Percentiles rank a stretch among this genome's conserved stretches.
phyloP scores from a whole-genome alignment of 2,113 vertebrate genomes.

The Zosterops hypoxanthus region DNA sequence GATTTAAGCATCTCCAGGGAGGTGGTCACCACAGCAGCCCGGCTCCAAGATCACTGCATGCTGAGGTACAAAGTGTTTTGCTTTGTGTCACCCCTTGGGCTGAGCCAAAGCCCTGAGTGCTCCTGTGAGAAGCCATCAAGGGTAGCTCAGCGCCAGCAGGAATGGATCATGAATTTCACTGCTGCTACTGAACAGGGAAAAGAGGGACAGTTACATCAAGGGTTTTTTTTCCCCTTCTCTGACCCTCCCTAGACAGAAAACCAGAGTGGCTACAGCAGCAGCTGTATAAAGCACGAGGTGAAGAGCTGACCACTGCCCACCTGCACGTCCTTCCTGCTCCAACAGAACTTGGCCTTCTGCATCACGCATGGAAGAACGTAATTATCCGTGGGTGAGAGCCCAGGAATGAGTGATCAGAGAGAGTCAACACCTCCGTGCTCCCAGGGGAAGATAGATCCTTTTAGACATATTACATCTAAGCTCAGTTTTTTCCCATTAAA shows the following conservation, averaged over 20 bases:
- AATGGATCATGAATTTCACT: background rate
- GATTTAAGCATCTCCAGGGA: conserved; percentile 25
- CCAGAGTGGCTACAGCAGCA: background rate
- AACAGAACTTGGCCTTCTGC: conserved; percentile 32
- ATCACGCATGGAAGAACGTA: background rate
- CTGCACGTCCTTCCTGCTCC: conserved; percentile 19
- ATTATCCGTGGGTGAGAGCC: conserved; percentile 22
- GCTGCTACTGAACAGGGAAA: background rate
- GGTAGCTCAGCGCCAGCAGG: background rate
- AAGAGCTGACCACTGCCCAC: conserved; percentile 37
- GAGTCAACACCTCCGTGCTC: background rate
- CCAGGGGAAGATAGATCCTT: background rate
- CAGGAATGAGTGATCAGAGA: conserved; percentile 42
- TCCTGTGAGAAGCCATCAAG: background rate
- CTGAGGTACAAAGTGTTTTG: background rate
- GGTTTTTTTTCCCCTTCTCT: background rate
- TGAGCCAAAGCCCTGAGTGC: background rate
- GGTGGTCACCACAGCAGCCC: conserved; percentile 23
- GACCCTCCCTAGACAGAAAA: background rate
- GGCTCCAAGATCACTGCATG: background rate
- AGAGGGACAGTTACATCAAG: conserved; percentile 12
- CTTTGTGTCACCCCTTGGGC: background rate
- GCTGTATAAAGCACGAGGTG: background rate
- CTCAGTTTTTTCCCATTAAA: background rate
- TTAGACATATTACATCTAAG: conserved; percentile 8